phyloP scores from a whole-genome alignment of 2,113 vertebrate species.

The Montifringilla adamsi region DNA sequence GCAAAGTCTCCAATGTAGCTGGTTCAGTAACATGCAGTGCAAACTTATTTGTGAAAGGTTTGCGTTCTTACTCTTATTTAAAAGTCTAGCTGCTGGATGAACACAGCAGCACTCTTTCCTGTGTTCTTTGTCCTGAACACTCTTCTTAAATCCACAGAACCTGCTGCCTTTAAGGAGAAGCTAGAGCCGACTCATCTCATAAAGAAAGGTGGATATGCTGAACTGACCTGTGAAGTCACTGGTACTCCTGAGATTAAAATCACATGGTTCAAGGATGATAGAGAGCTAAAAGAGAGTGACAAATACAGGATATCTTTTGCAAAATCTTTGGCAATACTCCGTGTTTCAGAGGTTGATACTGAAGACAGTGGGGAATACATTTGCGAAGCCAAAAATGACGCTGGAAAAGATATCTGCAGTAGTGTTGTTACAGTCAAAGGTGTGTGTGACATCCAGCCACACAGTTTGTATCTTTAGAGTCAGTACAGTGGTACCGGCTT shows the following conservation, averaged over 20 bases:
- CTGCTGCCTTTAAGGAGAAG: conserved; percentile 87
- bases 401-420: conserved; percentile 89
- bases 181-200: conserved; percentile 84
- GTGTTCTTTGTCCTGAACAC: conserved; percentile 45
- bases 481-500: neutral
- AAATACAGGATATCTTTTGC: conserved; percentile 78
- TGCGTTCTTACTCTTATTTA: conserved; percentile 57
- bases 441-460: conserved; percentile 70
- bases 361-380: conserved; percentile 91
- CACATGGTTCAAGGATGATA: conserved; percentile 90
- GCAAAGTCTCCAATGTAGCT: conserved; percentile 90
- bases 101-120: conserved; percentile 3
- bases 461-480: neutral
- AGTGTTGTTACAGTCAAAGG: conserved; percentile 92
- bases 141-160: conserved; percentile 83
- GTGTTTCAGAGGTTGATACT: conserved; percentile 69
- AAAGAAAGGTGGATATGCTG: conserved; percentile 78
- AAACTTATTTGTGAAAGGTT: conserved; percentile 96
- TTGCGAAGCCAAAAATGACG: conserved; percentile 91
- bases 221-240: conserved; percentile 87
- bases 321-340: conserved; percentile 80
- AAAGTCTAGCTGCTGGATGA: neutral
- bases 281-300: conserved; percentile 81
- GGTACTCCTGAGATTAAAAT: conserved; percentile 90
- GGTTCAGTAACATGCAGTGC: conserved; percentile 86